Base-by-base conservation (phyloP, 2,113 vertebrate genomes). In the Verasper variegatus region DNA sequence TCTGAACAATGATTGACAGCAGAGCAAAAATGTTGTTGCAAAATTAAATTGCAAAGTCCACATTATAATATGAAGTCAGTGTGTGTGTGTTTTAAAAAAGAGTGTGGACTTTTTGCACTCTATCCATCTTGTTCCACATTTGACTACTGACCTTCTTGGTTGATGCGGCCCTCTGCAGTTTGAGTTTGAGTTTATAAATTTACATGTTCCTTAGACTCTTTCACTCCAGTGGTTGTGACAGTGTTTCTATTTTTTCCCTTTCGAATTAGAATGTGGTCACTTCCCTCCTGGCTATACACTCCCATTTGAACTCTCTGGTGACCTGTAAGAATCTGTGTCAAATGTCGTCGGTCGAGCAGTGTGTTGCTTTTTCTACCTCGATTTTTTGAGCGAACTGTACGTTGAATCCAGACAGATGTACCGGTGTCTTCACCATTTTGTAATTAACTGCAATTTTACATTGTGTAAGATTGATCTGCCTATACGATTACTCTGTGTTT, bases 281-380 rank as follows among this genome's bases (percentile, higher is more conserved):
- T 21, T 64, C 71, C 64, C 15, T 52, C 31, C 21, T 35, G 55
- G 55, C n/a, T 24, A 5, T 31, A 3, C 68, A 52, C 59, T 49
- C 37, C 42, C 13, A 2, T 70, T 54, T 71, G n/a, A 85, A 78
- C 68, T 70, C 49, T 37, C 49, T 37, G 21, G 58, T 80, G 78
- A 83, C 69, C 58, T 49, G 42, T 78, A 62, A 21, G 12, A 76
- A 77, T 45, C 49, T 20, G 13, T 74, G 73, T 87, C 74, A 88
- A 62, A 86, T 64, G 66, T 78, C 62, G 7, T 81, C 82, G 78
- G 73, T 84, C 4, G 40, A 89, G 72, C 83, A 81, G 73, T 76
- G 71, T 86, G 82, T 86, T 80, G 84, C 86, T 93, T 92, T 93
- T 92, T 93, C 93, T 94, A 93, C 92, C 92, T 95, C 91, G 54